Base-by-base conservation (phyloP, 2,113 vertebrate species). In the Podarcis cretensis region DNA sequence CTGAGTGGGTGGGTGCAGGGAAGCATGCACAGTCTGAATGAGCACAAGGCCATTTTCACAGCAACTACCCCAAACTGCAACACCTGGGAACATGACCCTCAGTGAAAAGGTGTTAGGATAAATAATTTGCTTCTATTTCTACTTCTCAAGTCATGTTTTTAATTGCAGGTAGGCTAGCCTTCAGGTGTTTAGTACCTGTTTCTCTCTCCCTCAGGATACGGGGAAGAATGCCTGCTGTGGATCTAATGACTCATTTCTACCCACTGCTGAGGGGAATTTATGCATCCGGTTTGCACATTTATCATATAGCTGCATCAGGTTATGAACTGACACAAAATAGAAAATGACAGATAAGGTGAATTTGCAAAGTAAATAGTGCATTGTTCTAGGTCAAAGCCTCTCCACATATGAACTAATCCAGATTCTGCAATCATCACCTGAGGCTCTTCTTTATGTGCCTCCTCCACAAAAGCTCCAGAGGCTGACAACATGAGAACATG, bases 181-280 rank as follows among this genome's bases (percentile, higher is more conserved):
- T n/a, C 27, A 81, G 81, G 12, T 83, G 88, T 78, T 75, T 87
- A 92, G 76, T 78, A 89, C 30, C 48, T 81, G 27, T 9, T 93
- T 91, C 92, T 77, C 92, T 77, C 14, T 90, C 27, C 57, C 54
- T 86, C 81, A 23, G 0, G 1, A 37, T n/a, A 76, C 32, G 6
- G 9, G 65, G 75, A 59, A 88, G 88, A 89, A 92, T 71, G 32
- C 79, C 66, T 87, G 37, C 48, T 91, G 48, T 92, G 83, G 21
- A 30, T 73, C 79, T 87, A 92, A 82, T 86, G 78, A 89, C 84
- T 91, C 57, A 69, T 92, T 93, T 85, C 87, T 89, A 77, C 6
- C 18, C n/a, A 85, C 48, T 83, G 43, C 54, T 82, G 68, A 92
- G 77, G 32, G 54, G 3, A 1, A 87, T 1, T 68, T 8, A 35